Conservation (phyloP, 2,888 invertebrate species). For the Mycalesis mineus region DNA sequence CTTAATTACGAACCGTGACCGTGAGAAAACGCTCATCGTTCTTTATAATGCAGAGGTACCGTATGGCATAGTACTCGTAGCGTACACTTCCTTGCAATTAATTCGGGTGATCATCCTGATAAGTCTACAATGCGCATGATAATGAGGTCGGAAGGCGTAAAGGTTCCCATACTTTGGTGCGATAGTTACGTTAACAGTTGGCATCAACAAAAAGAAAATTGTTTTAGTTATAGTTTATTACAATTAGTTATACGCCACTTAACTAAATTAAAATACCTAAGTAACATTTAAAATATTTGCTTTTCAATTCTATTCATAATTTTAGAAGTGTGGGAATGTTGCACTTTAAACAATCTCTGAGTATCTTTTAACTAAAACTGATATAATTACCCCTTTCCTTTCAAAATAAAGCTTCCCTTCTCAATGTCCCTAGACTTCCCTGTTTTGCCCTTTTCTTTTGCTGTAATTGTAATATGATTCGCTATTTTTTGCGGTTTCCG, state of each 20-base stretch:
- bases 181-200: conserved; percentile 37
- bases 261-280: not conserved
- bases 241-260: not conserved
- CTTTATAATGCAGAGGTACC: conserved; percentile 44
- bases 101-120: conserved; percentile 69
- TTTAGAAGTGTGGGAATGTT: not conserved
- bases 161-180: conserved; percentile 50
- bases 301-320: not conserved
- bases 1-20: conserved; percentile 35
- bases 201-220: conserved; percentile 3
- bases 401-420: conserved; percentile 23
- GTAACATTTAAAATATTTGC: not conserved
- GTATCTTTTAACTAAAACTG: not conserved
- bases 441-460: conserved; percentile 49
- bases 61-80: conserved; percentile 56
- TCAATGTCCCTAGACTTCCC: conserved; percentile 30
- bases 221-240: not conserved
- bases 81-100: conserved; percentile 68
- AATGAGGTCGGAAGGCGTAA: conserved; percentile 56
- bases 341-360: not conserved
- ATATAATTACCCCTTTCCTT: conserved; percentile 7
- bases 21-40: conserved; percentile 57
- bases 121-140: conserved; percentile 58
- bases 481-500: conserved; percentile 77
- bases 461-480: conserved; percentile 56